Base-by-base conservation (phyloP, 2,113 vertebrate species). In the Seriola quinqueradiata region DNA sequence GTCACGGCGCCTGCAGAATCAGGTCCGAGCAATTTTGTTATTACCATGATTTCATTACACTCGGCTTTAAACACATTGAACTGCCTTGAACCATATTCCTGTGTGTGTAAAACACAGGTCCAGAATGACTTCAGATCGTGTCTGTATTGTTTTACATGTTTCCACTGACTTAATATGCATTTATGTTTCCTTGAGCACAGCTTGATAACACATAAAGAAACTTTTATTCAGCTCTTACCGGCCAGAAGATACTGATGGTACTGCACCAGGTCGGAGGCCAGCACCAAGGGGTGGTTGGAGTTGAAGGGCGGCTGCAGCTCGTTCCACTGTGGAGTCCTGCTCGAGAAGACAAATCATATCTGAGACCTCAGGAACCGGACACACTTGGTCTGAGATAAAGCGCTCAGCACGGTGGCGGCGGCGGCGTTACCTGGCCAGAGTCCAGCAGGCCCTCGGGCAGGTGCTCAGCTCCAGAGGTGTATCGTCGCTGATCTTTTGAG, bases 281-380 rank as follows among this genome's bases (percentile, higher is more conserved):
- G 93, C 82, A 99, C 96, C 90, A 99, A 91, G 6, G 97, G 97
- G 91, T 99, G 98, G 93, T 96, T 99, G 88, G 96, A 95, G 92
- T 96, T 97, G 95, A 99, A 99, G 52, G 98, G 98, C 59, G 97
- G 98, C 92, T 99, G 98, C 66, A 99, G 95, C 83, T 99, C 98
- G 86, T 98, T 99, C 98, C 98, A 99, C 84, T 98, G 98, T 70
- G 97, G 98, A 60, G 98, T 99, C 95, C 98, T 99, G 93, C 86
- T 83, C 79, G 81, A 81, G 81, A 92, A 89, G 61, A 84, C 42
- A 90, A 76, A 89, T 60, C 50, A 70, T 38, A 70, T 44, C 46
- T 86, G 58, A 76, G 74, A 42, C 8, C 1, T 25, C 1, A 4
- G 5, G 8, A 0, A 4, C 17, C 2, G 3, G 0, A 52, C 2